Base-by-base conservation (phyloP, 2,797 vertebrate genomes). In the Trachurus trachurus region DNA sequence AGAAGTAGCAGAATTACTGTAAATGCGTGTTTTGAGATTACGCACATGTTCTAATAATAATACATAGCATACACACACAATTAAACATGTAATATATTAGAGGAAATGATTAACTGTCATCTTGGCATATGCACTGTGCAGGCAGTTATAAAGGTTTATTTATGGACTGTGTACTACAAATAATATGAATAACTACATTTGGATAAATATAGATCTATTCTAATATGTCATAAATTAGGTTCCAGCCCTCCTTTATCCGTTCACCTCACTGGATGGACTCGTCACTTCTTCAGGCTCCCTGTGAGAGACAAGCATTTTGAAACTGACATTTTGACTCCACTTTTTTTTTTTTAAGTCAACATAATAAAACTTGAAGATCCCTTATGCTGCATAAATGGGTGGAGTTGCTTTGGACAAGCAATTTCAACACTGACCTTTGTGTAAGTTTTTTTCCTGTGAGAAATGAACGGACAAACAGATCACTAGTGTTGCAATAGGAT, bases 381-480 rank as follows among this genome's bases (percentile, higher is more conserved):
- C 26, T 63, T 10, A 40, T 4, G 0, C 22, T 44, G n/a, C 8
- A 39, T 2, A 16, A 40, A 60, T 76, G 70, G 81, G 86, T 82
- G 85, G 74, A 58, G 64, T 9, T 50, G 72, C 16, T 64, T 76
- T 53, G 13, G 21, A 19, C 3, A 1, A 71, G 31, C 9, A 22
- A 71, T 85, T 91, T 87, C 79, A 80, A 81, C 80, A 93, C 90
- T 87, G 65, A 93, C 92, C 92, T 89, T 88, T 94, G 88, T 7
- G 81, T 26, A 83, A 78, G 68, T 82, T 90, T 92, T 71, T 90
- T 92, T 84, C 84, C 93, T 94, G 81, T 73, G 52, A 80, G 80
- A 80, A 89, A 83, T 0, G 2, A 74, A 74, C 5, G 37, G 37
- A 69, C 13, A 79, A 76, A 72, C 1, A 29, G 31, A 37, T 65